Evolutionary conservation across 2,797 vertebrate genomes (phyloP).

Genomic region (Adelosebastes latens): DNA sequence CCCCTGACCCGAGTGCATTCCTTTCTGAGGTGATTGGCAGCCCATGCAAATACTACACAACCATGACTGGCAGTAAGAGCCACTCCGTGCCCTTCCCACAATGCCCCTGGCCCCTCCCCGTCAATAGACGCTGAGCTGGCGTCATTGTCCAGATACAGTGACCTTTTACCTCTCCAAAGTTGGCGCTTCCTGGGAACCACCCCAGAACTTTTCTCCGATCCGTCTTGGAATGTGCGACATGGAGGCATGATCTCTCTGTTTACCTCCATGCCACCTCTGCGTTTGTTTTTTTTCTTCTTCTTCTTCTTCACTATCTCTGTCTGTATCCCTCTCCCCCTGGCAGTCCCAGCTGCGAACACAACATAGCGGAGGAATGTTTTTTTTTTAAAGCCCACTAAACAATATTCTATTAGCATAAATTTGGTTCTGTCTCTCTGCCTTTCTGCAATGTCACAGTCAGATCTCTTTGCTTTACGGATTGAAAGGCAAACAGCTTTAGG

Average conservation of each 20-base stretch:
- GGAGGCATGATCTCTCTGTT: slow-evolving; percentile 77
- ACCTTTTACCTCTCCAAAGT: slow-evolving; percentile 86
- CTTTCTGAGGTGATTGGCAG: slow-evolving; percentile 87
- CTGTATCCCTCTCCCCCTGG: slow-evolving; percentile 68
- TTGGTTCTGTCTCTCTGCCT: slow-evolving; percentile 72
- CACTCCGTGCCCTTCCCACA: slow-evolving; percentile 85
- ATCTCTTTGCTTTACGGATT: slow-evolving; percentile 73
- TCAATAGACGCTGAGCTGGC: slow-evolving; percentile 87
- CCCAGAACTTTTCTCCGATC: slow-evolving; percentile 82
- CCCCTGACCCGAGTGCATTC: slow-evolving; percentile 83
- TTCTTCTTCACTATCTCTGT: slow-evolving; percentile 64
- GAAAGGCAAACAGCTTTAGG: slow-evolving; percentile 82
- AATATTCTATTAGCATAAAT: slow-evolving; percentile 84
- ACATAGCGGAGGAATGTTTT: slow-evolving; percentile 58
- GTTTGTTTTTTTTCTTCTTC: slow-evolving; percentile 5
- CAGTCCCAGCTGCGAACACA: slow-evolving; percentile 73
- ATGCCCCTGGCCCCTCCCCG: slow-evolving; percentile 86
- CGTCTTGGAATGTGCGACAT: slow-evolving; percentile 84
- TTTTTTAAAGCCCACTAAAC: slow-evolving; percentile 74
- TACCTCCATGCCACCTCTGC: slow-evolving; percentile 63
- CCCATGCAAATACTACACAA: slow-evolving; percentile 83
- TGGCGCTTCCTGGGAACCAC: slow-evolving; percentile 83
- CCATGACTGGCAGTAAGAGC: slow-evolving; percentile 85
- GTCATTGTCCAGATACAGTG: slow-evolving; percentile 88
- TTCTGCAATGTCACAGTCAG: slow-evolving; percentile 79